A percentile compares a stretch with the other conserved stretches of the same genome.
phyloP scores from a whole-genome alignment of 2,888 invertebrate species.

The Rotaria magnacalcarata region DNA sequence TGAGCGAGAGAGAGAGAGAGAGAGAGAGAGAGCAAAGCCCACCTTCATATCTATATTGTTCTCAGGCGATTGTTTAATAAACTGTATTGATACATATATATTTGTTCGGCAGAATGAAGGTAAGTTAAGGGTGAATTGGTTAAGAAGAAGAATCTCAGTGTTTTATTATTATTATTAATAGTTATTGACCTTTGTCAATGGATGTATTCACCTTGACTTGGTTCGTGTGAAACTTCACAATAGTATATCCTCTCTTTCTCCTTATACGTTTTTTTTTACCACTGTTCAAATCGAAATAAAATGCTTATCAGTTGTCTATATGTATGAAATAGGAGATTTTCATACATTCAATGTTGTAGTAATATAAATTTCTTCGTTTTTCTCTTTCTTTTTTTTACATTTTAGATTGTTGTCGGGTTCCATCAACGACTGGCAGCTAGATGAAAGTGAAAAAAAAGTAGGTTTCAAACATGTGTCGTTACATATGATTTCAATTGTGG shows the following conservation, averaged over 20 bases:
- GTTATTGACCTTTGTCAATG: neutral
- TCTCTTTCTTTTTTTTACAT: neutral
- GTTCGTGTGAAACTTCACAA: conserved; percentile 22
- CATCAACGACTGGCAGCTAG: neutral
- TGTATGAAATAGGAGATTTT: conserved; percentile 11
- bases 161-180: neutral
- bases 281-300: conserved; percentile 25
- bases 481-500: neutral
- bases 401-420: neutral
- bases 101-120: too few species aligned
- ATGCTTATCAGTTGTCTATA: neutral
- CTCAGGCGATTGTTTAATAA: neutral
- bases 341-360: neutral
- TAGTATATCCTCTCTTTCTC: neutral
- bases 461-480: neutral
- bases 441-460: neutral
- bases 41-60: too few species aligned
- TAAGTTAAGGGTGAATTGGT: neutral
- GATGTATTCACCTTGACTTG: conserved; percentile 11
- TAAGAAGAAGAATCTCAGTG: neutral
- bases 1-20: neutral
- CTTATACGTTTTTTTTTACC: neutral
- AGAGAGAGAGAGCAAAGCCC: neutral
- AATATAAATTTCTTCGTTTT: neutral
- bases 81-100: too few species aligned